A percentile compares a stretch with the other conserved stretches of the same genome.
Conservation (phyloP, 1,140 invertebrate genomes). For the Nautilus pompilius region DNA sequence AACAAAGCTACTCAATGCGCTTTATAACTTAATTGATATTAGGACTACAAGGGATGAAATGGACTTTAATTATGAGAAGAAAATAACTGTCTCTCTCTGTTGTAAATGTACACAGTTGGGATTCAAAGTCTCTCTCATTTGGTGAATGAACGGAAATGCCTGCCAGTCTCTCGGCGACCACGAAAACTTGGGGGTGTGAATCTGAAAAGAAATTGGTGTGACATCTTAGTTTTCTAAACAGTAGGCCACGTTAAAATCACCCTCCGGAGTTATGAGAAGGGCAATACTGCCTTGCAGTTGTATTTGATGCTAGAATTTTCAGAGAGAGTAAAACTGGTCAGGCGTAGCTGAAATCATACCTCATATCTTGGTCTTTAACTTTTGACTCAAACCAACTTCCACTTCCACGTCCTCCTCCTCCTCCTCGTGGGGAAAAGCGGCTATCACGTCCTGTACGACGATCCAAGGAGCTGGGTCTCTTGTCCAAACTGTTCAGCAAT, state of each 20-base stretch:
- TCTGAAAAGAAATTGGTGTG: not conserved
- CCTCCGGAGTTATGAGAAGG: not conserved
- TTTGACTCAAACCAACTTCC: not conserved
- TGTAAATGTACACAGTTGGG: no score
- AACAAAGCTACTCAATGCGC: no score
- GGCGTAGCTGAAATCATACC: not conserved
- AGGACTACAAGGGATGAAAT: no score
- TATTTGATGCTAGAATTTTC: not conserved
- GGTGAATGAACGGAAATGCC: conserved; percentile 36
- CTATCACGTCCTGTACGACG: conserved; percentile 2
- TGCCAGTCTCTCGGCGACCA: not conserved
- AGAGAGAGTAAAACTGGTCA: not conserved
- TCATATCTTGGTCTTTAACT: not conserved
- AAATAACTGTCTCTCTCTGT: no score
- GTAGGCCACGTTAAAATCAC: not conserved
- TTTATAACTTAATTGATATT: no score
- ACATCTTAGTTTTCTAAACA: not conserved
- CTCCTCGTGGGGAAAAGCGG: conserved; percentile 20
- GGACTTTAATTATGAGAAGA: no score
- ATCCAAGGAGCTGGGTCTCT: not conserved
- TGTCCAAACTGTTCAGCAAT: not conserved
- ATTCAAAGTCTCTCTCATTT: no score
- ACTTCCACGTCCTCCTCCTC: conserved; percentile 7
- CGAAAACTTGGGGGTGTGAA: not conserved
- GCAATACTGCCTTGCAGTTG: not conserved